Percentiles rank a stretch among this genome's conserved stretches.
Evolutionary conservation across 2,888 invertebrate genomes (phyloP).

Genomic region (Mesopsocus fuscifrons): DNA sequence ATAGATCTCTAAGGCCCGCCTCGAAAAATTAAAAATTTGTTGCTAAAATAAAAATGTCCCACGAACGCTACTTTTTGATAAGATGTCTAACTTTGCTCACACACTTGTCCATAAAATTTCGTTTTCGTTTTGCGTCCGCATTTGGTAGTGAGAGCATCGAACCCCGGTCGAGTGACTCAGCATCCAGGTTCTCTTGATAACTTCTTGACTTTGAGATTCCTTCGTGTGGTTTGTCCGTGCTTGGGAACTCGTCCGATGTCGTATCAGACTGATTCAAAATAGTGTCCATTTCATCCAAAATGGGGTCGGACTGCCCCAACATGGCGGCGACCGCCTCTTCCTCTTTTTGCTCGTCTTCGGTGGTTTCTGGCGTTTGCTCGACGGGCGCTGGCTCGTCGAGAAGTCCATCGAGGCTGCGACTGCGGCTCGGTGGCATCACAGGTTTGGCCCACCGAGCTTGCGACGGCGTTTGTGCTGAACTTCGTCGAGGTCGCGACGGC

Average conservation of each 20-base stretch:
- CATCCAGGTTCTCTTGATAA: conserved; percentile 15
- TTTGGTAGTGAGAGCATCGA: conserved; percentile 36
- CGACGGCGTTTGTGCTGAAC: conserved; percentile 11
- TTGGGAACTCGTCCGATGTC: background rate
- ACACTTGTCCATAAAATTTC: conserved; percentile 71
- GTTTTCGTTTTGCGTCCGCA: conserved; percentile 43
- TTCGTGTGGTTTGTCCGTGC: conserved; percentile 13
- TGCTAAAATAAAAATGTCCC: background rate
- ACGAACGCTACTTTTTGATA: conserved; percentile 29
- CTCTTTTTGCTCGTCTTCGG: conserved; percentile 1
- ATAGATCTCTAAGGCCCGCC: no score
- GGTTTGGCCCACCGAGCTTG: conserved; percentile 2
- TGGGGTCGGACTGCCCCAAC: conserved; percentile 14
- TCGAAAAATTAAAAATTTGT: no score
- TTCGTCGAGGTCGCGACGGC: conserved; percentile 9
- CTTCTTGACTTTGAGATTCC: conserved; percentile 10
- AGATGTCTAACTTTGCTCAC: conserved; percentile 66
- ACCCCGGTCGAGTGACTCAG: conserved; percentile 23
- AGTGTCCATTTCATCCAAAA: conserved; percentile 15
- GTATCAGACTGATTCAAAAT: background rate
- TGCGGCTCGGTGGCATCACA: conserved; percentile 1
- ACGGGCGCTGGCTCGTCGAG: conserved; percentile 28
- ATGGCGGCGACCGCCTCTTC: background rate
- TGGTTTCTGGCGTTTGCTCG: conserved; percentile 2
- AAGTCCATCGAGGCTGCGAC: conserved; percentile 40